phyloP scores from a whole-genome alignment of 2,113 vertebrate genomes.

The Sturnus vulgaris region DNA sequence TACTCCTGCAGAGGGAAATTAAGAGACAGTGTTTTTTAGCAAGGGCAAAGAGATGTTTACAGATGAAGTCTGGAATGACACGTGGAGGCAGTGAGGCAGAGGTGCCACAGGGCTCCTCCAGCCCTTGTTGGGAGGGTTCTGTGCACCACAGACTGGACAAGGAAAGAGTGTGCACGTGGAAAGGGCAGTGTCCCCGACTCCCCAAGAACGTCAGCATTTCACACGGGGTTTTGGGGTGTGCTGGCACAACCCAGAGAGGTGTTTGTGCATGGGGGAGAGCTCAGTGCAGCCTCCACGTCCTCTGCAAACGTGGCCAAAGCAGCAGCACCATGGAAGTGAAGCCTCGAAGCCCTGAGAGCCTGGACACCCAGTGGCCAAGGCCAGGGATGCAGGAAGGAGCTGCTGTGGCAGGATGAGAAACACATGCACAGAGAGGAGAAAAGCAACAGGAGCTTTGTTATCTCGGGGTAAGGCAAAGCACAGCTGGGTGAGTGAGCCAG shows the following conservation, averaged over 20 bases:
- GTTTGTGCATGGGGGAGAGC: neutral
- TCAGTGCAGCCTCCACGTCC: fast-evolving
- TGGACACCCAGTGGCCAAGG: fast-evolving
- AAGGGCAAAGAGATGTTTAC: slow-evolving; percentile 20
- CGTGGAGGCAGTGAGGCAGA: neutral
- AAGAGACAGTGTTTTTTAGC: slow-evolving; percentile 26
- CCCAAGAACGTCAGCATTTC: neutral
- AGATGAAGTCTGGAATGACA: neutral
- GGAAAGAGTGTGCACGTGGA: neutral
- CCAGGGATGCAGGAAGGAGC: neutral
- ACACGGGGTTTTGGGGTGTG: neutral
- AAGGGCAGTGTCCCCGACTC: neutral
- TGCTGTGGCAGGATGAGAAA: neutral
- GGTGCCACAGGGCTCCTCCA: neutral
- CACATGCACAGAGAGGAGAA: neutral
- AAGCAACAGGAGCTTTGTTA: neutral
- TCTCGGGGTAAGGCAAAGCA: neutral
- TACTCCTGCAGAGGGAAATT: slow-evolving; percentile 17
- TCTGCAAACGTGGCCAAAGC: neutral
- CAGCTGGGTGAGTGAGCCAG: neutral
- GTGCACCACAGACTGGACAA: neutral
- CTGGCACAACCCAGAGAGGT: neutral
- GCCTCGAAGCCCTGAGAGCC: neutral
- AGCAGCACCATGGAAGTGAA: fast-evolving
- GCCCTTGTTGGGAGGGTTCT: neutral